Evolutionary conservation across 1,140 invertebrate species (phyloP).

Genomic region (Nasonia longicornis): DNA sequence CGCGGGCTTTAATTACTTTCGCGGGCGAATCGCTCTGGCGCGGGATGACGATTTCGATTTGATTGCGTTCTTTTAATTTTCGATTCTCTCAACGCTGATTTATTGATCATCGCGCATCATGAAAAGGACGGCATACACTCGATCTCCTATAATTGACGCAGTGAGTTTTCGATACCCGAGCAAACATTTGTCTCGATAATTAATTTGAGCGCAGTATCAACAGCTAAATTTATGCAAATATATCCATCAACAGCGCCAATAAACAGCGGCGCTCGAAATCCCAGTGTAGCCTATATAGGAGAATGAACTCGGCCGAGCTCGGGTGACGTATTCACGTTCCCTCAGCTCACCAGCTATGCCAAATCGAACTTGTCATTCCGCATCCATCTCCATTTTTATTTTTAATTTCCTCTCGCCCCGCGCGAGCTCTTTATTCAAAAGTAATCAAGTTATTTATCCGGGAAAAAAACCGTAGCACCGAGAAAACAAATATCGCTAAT

Average conservation of each 20-base stretch:
- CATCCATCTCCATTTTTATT: not conserved
- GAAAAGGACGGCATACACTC: not conserved
- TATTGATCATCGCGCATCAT: not conserved
- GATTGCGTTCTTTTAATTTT: no score
- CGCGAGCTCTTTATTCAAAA: constrained; percentile 1
- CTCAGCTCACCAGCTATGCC: no score
- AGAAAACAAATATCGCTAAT: constrained; percentile 20
- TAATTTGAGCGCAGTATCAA: no score
- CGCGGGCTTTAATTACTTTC: not conserved
- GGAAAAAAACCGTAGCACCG: not conserved
- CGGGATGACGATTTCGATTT: no score
- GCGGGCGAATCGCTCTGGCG: not conserved
- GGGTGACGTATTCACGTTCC: no score
- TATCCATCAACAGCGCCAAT: no score
- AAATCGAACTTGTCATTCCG: not conserved
- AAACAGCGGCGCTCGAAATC: no score
- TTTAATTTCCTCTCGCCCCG: not conserved
- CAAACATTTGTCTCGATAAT: no score
- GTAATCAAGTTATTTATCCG: not conserved
- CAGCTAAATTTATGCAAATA: not conserved
- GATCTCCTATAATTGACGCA: not conserved
- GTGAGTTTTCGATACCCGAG: not conserved
- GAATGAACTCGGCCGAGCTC: no score
- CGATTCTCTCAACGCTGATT: no score
- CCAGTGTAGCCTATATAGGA: no score